A percentile compares a stretch with the other conserved stretches of the same genome.
Evolutionary conservation across 2,888 invertebrate species (phyloP).

Genomic region (Apocheima hispidaria): DNA sequence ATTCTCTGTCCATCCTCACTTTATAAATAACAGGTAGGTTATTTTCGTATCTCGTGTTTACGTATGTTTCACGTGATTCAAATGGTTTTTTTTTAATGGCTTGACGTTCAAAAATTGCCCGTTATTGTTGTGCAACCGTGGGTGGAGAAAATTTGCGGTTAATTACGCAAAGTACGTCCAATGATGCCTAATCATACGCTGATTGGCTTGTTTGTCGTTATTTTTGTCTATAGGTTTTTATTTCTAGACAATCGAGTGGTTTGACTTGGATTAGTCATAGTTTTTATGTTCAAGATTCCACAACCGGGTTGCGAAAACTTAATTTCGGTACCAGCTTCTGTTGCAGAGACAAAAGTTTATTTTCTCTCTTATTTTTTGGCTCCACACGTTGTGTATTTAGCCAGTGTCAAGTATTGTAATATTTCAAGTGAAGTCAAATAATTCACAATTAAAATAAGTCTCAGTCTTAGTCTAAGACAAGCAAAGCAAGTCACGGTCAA

Average conservation of each 20-base stretch:
- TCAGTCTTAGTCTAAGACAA: too few relatives aligned
- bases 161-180: slow-evolving; percentile 14
- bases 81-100: slow-evolving; percentile 54
- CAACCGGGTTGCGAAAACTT: too few relatives aligned
- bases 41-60: slow-evolving; percentile 61
- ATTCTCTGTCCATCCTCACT: slow-evolving; percentile 31
- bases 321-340: too few relatives aligned
- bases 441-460: too few relatives aligned
- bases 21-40: slow-evolving; percentile 44
- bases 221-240: slow-evolving; percentile 10
- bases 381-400: too few relatives aligned
- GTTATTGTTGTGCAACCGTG: slow-evolving; percentile 60
- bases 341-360: too few relatives aligned
- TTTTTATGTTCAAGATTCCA: too few relatives aligned
- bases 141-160: slow-evolving; percentile 32
- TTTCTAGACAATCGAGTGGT: background rate
- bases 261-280: too few relatives aligned
- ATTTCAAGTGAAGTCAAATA: too few relatives aligned
- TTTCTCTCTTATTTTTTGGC: too few relatives aligned
- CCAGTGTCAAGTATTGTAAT: too few relatives aligned
- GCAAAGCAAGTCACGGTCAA: too few relatives aligned
- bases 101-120: slow-evolving; percentile 59
- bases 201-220: slow-evolving; percentile 27
- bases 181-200: slow-evolving; percentile 12
- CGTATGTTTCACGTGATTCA: slow-evolving; percentile 70